phyloP scores from a whole-genome alignment of 2,888 invertebrate genomes.

The Pantelozetes paolii region DNA sequence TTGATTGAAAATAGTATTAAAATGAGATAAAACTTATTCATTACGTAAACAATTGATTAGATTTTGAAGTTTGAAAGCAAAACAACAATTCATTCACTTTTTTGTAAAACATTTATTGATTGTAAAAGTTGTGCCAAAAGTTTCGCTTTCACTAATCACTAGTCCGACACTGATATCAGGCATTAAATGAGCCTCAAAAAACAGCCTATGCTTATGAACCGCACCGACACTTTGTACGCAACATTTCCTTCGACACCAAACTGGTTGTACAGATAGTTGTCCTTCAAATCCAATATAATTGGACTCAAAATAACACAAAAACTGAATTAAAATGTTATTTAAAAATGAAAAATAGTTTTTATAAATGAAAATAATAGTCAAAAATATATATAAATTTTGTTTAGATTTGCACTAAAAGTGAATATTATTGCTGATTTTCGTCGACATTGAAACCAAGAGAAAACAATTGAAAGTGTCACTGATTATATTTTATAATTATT shows the following conservation, averaged over 20 bases:
- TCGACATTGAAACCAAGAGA: no score
- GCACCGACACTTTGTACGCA: slow-evolving; percentile 1
- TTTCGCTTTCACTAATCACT: neutral
- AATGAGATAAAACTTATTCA: neutral
- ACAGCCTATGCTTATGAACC: neutral
- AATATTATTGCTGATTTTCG: no score
- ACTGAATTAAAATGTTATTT: neutral
- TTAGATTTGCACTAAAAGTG: no score
- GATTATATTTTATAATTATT: no score
- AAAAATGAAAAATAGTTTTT: neutral
- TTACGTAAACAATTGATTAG: neutral
- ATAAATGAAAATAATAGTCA: neutral
- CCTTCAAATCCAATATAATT: neutral
- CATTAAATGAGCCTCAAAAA: neutral
- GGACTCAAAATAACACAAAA: neutral
- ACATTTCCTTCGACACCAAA: neutral
- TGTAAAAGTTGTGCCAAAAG: neutral
- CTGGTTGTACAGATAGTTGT: neutral
- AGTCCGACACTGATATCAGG: neutral
- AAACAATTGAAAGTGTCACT: no score
- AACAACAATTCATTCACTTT: no score
- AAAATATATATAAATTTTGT: no score
- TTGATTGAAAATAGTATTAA: neutral
- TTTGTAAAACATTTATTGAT: no score
- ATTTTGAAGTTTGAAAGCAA: no score